A percentile compares a stretch with the other conserved stretches of the same genome.
phyloP scores from a whole-genome alignment of 2,888 invertebrate species.

The Thecocarcelia acutangulata region DNA sequence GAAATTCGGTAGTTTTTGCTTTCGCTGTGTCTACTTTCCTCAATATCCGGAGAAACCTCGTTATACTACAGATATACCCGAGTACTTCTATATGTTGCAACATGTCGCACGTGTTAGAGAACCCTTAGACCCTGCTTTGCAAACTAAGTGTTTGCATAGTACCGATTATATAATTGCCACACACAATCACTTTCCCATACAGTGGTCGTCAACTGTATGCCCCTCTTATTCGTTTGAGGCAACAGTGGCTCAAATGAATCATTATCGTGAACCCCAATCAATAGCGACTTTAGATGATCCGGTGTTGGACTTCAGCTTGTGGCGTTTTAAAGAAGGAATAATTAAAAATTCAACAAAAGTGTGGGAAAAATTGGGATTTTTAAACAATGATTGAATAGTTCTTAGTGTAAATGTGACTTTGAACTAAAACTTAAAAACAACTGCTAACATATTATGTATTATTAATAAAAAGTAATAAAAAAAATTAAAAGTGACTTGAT shows the following conservation, averaged over 20 bases:
- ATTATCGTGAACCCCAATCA: constrained; percentile 92
- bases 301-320: constrained; percentile 91
- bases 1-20: constrained; percentile 86
- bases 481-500: no score
- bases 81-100: constrained; percentile 95
- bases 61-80: constrained; percentile 85
- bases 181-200: constrained; percentile 95
- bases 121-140: constrained; percentile 85
- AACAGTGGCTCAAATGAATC: constrained; percentile 92
- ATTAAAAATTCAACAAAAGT: constrained; percentile 86
- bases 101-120: constrained; percentile 88
- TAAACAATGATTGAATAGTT: not conserved
- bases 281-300: constrained; percentile 90
- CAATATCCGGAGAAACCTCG: constrained; percentile 87
- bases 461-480: no score
- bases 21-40: constrained; percentile 94
- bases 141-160: constrained; percentile 95
- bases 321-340: constrained; percentile 90
- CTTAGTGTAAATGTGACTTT: no score
- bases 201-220: constrained; percentile 90
- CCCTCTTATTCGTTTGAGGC: constrained; percentile 91
- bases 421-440: no score
- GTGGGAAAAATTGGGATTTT: constrained; percentile 83
- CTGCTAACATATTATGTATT: no score
- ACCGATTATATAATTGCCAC: constrained; percentile 91